phyloP scores from a whole-genome alignment of 2,888 invertebrate genomes.

The Argyresthia goedartella region DNA sequence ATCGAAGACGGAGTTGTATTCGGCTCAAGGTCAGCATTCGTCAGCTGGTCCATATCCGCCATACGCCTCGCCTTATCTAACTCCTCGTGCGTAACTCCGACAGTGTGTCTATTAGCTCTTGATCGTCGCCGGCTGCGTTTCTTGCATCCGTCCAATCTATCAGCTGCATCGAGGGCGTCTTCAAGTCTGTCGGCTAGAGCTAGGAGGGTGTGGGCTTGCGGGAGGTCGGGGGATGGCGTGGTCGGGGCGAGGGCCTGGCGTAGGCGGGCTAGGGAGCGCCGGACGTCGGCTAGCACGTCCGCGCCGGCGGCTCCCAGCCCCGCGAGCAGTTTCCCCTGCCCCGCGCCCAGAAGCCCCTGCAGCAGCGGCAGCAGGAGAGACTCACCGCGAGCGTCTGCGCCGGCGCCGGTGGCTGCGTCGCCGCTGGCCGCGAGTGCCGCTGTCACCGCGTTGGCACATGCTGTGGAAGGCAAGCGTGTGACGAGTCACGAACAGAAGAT shows the following conservation, averaged over 20 bases:
- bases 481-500: too few relatives aligned
- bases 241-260: conserved; percentile 78
- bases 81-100: conserved; percentile 86
- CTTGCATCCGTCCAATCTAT: conserved; percentile 47
- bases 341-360: conserved; percentile 74
- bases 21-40: too few relatives aligned
- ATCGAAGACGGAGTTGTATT: too few relatives aligned
- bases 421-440: conserved; percentile 50
- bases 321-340: conserved; percentile 46
- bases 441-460: conserved; percentile 58
- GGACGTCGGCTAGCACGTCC: conserved; percentile 80
- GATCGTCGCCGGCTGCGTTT: conserved; percentile 67
- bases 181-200: conserved; percentile 79
- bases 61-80: conserved; percentile 82
- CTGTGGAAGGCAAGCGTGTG: conserved; percentile 22
- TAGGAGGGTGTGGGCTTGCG: conserved; percentile 73
- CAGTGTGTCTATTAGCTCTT: conserved; percentile 81
- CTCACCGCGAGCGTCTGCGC: conserved; percentile 76
- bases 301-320: conserved; percentile 67
- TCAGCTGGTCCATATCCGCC: conserved; percentile 68
- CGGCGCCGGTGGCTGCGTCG: conserved; percentile 15
- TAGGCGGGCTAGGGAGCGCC: conserved; percentile 80
- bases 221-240: conserved; percentile 62
- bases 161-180: conserved; percentile 60
- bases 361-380: conserved; percentile 78